These are phyloP conservation scores for Elaphurus davidianus DNA, from an alignment of 2,113 vertebrate genomes.

Conservation along the genomic window DNA sequence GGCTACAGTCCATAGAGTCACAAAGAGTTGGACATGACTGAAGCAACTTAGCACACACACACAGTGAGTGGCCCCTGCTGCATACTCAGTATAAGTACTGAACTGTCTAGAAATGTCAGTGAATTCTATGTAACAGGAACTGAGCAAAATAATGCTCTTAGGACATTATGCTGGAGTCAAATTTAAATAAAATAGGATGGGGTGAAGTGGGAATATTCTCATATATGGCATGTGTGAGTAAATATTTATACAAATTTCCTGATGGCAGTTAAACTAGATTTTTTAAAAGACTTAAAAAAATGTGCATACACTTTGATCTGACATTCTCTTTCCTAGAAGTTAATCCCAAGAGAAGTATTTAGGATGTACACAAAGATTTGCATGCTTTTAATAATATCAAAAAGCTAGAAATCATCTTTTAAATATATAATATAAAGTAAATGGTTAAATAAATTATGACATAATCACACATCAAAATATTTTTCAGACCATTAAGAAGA, in stretches of 20 bases:
- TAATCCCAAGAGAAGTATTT: background rate
- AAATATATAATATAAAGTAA: background rate
- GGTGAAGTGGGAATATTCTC: background rate
- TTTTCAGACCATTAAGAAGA: background rate
- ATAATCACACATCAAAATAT: background rate
- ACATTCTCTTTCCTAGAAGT: background rate
- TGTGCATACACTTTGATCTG: background rate
- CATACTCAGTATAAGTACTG: background rate
- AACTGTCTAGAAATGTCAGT: background rate
- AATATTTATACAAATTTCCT: background rate
- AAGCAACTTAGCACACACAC: rapidly evolving
- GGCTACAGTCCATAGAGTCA: background rate
- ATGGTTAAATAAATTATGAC: background rate
- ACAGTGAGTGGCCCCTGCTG: background rate
- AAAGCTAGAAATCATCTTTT: background rate
- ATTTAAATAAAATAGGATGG: background rate
- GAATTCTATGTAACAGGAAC: background rate
- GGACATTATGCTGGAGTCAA: background rate
- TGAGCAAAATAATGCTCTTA: background rate
- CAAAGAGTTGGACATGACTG: background rate
- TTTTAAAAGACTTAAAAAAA: background rate
- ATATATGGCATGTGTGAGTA: background rate
- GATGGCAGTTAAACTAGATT: background rate
- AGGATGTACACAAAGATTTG: background rate
- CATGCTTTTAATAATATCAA: background rate